Evolutionary conservation across 2,888 invertebrate species (phyloP), one percentile per base, ranked within the genome.

Genomic region (Empis livida): DNA sequence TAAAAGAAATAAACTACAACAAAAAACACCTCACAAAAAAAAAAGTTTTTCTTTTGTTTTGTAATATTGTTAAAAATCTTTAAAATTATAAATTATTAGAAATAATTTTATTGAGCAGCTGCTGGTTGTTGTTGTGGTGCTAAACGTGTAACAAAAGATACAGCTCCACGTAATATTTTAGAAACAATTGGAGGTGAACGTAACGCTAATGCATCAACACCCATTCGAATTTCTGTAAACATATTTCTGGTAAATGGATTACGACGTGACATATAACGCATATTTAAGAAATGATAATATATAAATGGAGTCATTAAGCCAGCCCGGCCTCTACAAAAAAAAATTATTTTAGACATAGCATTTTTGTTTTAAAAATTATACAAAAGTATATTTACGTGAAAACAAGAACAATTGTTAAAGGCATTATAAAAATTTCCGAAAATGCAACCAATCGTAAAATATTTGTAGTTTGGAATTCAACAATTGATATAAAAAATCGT

Each of bases 201-300:
- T 16, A 84, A 82, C 1, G 88, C 84, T 13, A 80, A 64, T 38
- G 75, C 71, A 67, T 88, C 87, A 10, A 84, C 72, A 1, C 78
- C 71, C 54, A 82, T 73, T 54, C 91, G 78, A 60, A 97, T 73
- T 68, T 95, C 95, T 55, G 79, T 77, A 74, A 95, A 96, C 69
- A 93, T 85, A 66, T 84, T 92, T 64, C 93, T 82, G 46, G 93
- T 93, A 73, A 91, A 92, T 0, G 96, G 95, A 76, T 99, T 99
- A 58, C 99, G 82, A 49, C 92, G 80, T 8, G 97, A 97, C 51
- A 86, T 75, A 72, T 97, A 94, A 51, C 99, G 83, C 65, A 92
- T 79, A 51, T 84, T 80, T 60, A 99, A 73, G 73, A 99, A 99
- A 67, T 96, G 90, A 72, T 95, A 97, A 76, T 97, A 99, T 61